Conservation (phyloP, 2,797 vertebrate species). For the Neostethus bicornis region DNA sequence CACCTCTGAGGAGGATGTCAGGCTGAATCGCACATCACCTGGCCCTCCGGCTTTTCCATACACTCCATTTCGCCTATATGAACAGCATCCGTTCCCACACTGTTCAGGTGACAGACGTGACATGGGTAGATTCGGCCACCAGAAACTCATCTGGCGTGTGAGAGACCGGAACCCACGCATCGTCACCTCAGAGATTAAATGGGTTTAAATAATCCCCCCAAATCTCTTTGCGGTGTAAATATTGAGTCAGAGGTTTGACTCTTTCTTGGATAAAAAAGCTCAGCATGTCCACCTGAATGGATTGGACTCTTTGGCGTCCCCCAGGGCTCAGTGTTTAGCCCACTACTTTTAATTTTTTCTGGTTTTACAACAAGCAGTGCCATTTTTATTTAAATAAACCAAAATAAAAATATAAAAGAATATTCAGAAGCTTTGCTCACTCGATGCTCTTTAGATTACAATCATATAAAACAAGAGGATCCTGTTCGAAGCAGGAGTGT, state of each 20-base stretch:
- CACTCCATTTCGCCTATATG: conserved; percentile 49
- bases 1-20: conserved; percentile 75
- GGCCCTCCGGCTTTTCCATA: conserved; percentile 44
- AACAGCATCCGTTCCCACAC: conserved; percentile 47
- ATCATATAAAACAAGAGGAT: conserved; percentile 14
- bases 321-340: no score
- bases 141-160: conserved; percentile 9
- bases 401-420: no score
- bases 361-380: no score
- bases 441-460: no score
- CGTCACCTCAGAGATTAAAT: conserved; percentile 11
- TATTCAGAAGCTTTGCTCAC: no score
- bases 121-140: conserved; percentile 3
- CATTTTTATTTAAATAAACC: no score
- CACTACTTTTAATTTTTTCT: no score
- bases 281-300: no score
- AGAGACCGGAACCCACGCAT: conserved; percentile 22
- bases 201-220: conserved; percentile 11
- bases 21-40: conserved; percentile 59
- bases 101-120: conserved; percentile 24
- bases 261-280: no score
- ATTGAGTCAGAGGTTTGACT: no score
- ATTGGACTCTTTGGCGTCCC: no score
- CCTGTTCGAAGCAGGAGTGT: background rate
- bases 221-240: no score